Base-by-base conservation (phyloP, 2,113 vertebrate species). In the Spea bombifrons region DNA sequence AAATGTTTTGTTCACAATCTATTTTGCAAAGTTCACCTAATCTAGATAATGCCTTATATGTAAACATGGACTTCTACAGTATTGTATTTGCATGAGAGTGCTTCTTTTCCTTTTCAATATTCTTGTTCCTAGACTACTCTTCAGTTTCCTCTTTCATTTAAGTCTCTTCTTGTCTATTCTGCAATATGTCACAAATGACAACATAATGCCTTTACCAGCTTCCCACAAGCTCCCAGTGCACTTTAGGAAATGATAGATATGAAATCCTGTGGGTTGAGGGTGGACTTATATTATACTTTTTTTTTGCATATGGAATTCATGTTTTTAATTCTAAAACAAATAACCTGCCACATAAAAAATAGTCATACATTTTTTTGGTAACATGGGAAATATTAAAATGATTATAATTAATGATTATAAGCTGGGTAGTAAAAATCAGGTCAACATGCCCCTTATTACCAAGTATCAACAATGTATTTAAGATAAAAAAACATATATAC, bases 131-230 rank as follows among this genome's bases (percentile, higher is more conserved):
- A 83, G 45, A 3, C 84, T 75, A 85, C 84, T 63, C 49, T 83
- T 77, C n/a, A 81, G 81, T 82, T n/a, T n/a, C n/a, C n/a, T n/a
- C n/a, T n/a, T n/a, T n/a, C n/a, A n/a, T n/a, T n/a, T 87, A 84
- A 84, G 88, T 91, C 88, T 90, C 77, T 82, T 83, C 83, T 76
- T 87, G 85, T 89, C 90, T 69, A 92, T 83, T 90, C 88, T 85
- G 86, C 86, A 90, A 88, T 89, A 86, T 85, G 86, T 93, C 89
- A 92, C 87, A 89, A 85, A 85, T 88, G 88, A 93, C 88, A 92
- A 90, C 89, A 91, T 94, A 94, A 96, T 86, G 89, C 89, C 91
- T 95, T 93, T 92, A 92, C 88, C 93, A 93, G 90, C 86, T 95
- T 92, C 88, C 89, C 88, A 87, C 73, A 87, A 90, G 92, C 90